Conservation (phyloP, 2,113 vertebrate genomes). For the Terrapene triunguis region DNA sequence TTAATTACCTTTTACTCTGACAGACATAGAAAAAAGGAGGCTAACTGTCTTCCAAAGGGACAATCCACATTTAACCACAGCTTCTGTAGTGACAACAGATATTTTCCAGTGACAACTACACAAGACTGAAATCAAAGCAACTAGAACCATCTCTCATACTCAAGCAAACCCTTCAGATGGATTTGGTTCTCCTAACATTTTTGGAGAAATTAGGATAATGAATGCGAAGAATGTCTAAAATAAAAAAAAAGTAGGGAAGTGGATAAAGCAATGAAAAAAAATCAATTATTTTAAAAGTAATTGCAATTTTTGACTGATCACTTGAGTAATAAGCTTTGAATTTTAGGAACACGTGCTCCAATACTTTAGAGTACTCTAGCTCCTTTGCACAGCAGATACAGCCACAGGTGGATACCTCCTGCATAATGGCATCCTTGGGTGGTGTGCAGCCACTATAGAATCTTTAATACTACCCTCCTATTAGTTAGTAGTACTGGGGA, state of each 20-base stretch:
- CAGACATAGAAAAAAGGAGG: slow-evolving; percentile 40
- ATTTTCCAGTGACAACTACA: slow-evolving; percentile 34
- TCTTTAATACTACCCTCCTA: background rate
- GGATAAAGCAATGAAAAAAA: background rate
- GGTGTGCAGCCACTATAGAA: background rate
- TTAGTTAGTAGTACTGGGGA: background rate
- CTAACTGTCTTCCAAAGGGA: slow-evolving; percentile 39
- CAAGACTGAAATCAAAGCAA: slow-evolving; percentile 29
- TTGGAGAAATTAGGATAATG: background rate
- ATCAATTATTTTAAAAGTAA: background rate
- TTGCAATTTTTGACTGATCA: background rate
- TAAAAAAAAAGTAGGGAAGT: background rate
- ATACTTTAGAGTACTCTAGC: accelerated
- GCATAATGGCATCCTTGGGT: background rate
- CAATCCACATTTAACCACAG: slow-evolving; percentile 42
- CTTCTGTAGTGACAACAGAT: slow-evolving; percentile 22
- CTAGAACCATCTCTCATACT: slow-evolving; percentile 4
- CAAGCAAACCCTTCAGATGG: background rate
- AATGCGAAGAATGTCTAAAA: background rate
- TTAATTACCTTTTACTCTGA: slow-evolving; percentile 85
- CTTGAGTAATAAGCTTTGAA: background rate
- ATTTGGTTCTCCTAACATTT: background rate
- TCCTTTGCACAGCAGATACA: background rate
- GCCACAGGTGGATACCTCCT: background rate
- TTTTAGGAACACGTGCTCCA: background rate